Evolutionary conservation across 2,797 vertebrate genomes (phyloP).

Genomic region (Leucoraja ocellata): DNA sequence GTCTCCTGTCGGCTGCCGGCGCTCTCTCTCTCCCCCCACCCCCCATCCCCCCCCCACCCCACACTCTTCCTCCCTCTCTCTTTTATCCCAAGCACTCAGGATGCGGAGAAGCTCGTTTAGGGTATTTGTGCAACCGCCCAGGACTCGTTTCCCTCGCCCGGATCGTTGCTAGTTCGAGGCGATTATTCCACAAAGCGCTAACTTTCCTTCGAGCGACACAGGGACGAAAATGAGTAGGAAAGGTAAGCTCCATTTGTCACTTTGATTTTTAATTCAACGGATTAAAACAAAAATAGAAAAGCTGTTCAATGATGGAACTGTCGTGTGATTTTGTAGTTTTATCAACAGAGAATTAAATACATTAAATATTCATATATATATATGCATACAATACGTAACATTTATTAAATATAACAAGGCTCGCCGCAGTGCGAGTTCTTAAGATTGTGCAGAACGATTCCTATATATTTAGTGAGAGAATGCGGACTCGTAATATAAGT

Average conservation of each 20-base stretch:
- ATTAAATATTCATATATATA: slow-evolving; percentile 27
- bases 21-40: background rate
- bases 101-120: slow-evolving; percentile 11
- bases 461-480: background rate
- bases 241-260: background rate
- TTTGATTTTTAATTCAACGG: background rate
- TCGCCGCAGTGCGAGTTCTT: slow-evolving; percentile 30
- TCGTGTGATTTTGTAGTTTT: background rate
- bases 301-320: background rate
- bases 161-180: background rate
- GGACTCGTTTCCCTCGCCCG: no score
- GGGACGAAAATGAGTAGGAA: slow-evolving; percentile 28
- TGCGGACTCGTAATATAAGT: slow-evolving; percentile 24
- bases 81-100: background rate
- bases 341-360: background rate
- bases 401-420: slow-evolving; percentile 1
- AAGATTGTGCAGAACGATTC: background rate
- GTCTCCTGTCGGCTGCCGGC: background rate
- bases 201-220: background rate
- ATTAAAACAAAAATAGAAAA: background rate
- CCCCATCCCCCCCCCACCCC: background rate
- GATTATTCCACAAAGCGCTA: background rate
- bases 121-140: slow-evolving; percentile 15
- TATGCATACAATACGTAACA: slow-evolving; percentile 22
- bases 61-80: background rate